Evolutionary conservation across 2,113 vertebrate species (phyloP), one percentile per base, ranked within the genome.

Genomic region (Gymnocephalus cernua): DNA sequence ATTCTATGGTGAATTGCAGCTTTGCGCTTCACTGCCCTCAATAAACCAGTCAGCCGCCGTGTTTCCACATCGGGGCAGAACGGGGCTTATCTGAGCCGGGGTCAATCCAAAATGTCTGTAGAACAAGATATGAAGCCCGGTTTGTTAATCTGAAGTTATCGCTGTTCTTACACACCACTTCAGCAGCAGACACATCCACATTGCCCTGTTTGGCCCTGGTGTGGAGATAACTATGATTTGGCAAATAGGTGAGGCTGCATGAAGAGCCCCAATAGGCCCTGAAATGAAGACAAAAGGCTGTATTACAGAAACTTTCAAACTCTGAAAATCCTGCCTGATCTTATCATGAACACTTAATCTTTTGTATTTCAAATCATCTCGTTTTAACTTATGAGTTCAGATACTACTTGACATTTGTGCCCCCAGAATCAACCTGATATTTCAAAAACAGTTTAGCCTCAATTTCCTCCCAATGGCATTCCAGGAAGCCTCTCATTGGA

Each of bases 31-130:
- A 56, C 68, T 45, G 74, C 75, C 70, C 23, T 70, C 82, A 58
- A 73, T 74, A 61, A 87, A 86, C 85, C 27, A 82, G 89, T 89
- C 82, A 78, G 79, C 41, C 12, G 9, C 58, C n/a, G 57, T 21
- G 86, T 74, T 88, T 83, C 76, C 82, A 78, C 68, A 54, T 45
- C 16, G 15, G 57, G 32, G 51, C 45, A 4, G 35, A 61, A 53
- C 5, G 1, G 35, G 45, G 32, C 68, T 72, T 59, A 85, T 76
- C 62, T 6, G 61, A 71, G 32, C 29, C 9, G 16, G 57, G 58
- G 41, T 83, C 71, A 67, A 51, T 74, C 50, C 70, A 18, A 59
- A 59, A 77, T 32, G 27, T 84, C 62, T 57, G 86, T 1, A 10
- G 44, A 80, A 38, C 62, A 54, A 77, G 69, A 83, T 54, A 72